A percentile compares a stretch with the other conserved stretches of the same genome.
Conservation (phyloP, 2,113 vertebrate genomes). For the Hassar affinis region DNA sequence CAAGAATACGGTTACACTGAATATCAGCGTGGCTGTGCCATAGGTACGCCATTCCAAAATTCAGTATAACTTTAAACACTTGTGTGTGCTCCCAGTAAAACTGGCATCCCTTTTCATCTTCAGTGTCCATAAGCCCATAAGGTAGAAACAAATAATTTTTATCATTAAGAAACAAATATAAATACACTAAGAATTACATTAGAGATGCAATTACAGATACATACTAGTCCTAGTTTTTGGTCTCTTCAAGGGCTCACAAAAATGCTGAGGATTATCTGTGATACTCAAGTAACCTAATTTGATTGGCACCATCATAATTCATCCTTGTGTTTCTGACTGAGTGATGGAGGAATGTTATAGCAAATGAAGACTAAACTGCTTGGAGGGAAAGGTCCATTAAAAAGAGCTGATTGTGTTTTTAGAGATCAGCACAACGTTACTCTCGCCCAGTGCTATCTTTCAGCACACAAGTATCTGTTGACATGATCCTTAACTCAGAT, state of each 20-base stretch:
- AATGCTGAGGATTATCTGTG: not conserved
- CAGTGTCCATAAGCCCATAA: not conserved
- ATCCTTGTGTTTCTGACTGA: not conserved
- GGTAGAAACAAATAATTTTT: not conserved
- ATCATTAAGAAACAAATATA: not conserved
- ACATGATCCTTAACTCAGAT: conserved; percentile 83
- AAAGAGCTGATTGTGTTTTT: conserved; percentile 69
- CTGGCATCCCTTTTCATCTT: not conserved
- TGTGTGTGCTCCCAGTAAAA: not conserved
- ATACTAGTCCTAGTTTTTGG: not conserved
- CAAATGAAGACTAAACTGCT: conserved; percentile 47
- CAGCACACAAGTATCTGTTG: conserved; percentile 79
- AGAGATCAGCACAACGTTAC: conserved; percentile 69
- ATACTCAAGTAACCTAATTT: not conserved
- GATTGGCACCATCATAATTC: not conserved
- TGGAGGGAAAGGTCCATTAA: conserved; percentile 62
- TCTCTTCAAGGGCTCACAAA: not conserved
- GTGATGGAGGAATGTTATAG: not conserved
- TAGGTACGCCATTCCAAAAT: not conserved
- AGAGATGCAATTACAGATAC: not conserved
- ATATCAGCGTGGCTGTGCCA: not conserved
- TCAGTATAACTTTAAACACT: not conserved
- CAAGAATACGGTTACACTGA: not conserved
- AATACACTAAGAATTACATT: not conserved
- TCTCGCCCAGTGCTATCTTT: conserved; percentile 68